phyloP scores from a whole-genome alignment of 2,888 invertebrate genomes.

The Agrochola lychnidis region DNA sequence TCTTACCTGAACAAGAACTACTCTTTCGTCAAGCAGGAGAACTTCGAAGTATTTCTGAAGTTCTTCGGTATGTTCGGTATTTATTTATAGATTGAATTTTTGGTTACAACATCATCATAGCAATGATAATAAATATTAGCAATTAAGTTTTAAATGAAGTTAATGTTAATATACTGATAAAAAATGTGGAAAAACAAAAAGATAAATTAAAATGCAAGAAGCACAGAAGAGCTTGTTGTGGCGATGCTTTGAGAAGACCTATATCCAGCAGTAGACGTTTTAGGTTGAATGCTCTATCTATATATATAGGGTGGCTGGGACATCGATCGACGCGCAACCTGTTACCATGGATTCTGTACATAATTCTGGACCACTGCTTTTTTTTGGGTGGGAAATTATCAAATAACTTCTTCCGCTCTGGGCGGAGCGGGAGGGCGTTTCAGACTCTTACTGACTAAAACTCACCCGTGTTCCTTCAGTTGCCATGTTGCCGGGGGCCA shows the following conservation, averaged over 20 bases:
- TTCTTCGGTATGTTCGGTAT: background rate
- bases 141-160: background rate
- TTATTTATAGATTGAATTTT: background rate
- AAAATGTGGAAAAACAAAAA: background rate
- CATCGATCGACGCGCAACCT: too few relatives aligned
- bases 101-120: background rate
- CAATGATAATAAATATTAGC: background rate
- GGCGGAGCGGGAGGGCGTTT: too few relatives aligned
- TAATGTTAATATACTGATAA: background rate
- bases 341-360: too few relatives aligned
- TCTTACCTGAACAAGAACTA: conserved; percentile 6
- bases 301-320: background rate
- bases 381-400: too few relatives aligned
- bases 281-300: background rate
- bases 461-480: too few relatives aligned
- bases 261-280: background rate
- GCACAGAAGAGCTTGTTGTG: background rate
- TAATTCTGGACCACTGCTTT: too few relatives aligned
- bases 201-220: background rate
- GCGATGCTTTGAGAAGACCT: background rate
- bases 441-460: too few relatives aligned
- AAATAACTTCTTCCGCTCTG: too few relatives aligned
- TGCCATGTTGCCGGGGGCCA: too few relatives aligned
- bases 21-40: background rate
- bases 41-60: background rate